A percentile compares a stretch with the other conserved stretches of the same genome.
phyloP scores from a whole-genome alignment of 2,797 vertebrate species.

The Podargus strigoides region DNA sequence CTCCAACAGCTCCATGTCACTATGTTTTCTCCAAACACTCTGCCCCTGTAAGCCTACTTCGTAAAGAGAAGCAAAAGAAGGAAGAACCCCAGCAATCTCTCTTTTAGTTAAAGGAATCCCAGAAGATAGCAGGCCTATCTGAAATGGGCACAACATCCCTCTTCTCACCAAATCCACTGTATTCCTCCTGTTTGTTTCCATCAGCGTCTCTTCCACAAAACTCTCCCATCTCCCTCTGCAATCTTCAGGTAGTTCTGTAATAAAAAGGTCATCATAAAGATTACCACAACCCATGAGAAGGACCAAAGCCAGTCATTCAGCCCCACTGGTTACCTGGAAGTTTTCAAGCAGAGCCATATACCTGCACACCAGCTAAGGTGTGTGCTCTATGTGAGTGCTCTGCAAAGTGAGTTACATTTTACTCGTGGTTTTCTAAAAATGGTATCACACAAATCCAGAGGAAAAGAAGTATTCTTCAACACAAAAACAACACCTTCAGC shows the following conservation, averaged over 20 bases:
- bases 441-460: too few species aligned
- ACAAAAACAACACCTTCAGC: not conserved
- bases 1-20: too few species aligned
- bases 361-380: not conserved
- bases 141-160: not conserved
- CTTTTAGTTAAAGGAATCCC: accelerated
- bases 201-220: slow-evolving; percentile 92
- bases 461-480: not conserved
- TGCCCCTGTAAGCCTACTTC: not conserved
- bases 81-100: accelerated
- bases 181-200: slow-evolving; percentile 92
- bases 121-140: not conserved
- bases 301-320: not conserved
- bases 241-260: slow-evolving; percentile 90
- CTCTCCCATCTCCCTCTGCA: slow-evolving; percentile 95
- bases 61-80: not conserved
- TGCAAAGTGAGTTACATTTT: not conserved
- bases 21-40: not conserved
- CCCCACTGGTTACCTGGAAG: not conserved
- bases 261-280: not conserved
- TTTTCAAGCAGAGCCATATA: not conserved
- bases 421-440: not conserved
- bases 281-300: not conserved
- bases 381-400: accelerated
- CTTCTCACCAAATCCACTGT: slow-evolving; percentile 91